Evolutionary conservation across 2,797 vertebrate species (phyloP).

Genomic region (Glyptemys insculpta): DNA sequence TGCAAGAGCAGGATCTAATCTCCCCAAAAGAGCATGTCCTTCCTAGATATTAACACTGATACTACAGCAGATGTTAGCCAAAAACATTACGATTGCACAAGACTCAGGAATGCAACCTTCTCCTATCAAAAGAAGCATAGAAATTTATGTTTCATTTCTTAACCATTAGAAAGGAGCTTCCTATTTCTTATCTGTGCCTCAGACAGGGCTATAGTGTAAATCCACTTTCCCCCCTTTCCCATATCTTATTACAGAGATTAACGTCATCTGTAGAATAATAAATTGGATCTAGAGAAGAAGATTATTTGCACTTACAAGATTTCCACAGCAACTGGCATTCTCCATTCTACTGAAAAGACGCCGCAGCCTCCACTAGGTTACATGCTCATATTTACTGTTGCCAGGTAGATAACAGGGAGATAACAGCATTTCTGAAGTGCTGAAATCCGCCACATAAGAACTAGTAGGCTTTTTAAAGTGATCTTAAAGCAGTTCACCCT

Average conservation of each 20-base stretch:
- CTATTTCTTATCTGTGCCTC: constrained; percentile 50
- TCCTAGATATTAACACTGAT: constrained; percentile 60
- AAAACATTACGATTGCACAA: constrained; percentile 66
- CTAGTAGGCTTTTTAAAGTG: neutral
- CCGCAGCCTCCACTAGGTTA: neutral
- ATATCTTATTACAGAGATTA: constrained; percentile 66
- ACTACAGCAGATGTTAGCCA: constrained; percentile 53
- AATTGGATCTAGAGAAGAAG: constrained; percentile 55
- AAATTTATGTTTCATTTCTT: constrained; percentile 62
- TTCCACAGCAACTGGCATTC: constrained; percentile 62
- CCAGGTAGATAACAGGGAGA: constrained; percentile 38
- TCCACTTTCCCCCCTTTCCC: constrained; percentile 57
- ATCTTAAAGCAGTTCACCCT: neutral
- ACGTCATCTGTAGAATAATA: constrained; percentile 38
- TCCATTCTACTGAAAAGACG: constrained; percentile 48
- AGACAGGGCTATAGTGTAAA: constrained; percentile 64
- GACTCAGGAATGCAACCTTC: constrained; percentile 59
- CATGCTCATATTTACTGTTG: constrained; percentile 25
- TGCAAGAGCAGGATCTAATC: constrained; percentile 59
- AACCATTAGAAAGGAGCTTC: constrained; percentile 41
- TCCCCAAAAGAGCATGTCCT: constrained; percentile 58
- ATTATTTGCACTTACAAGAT: constrained; percentile 62
- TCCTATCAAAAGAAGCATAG: constrained; percentile 51
- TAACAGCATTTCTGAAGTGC: constrained; percentile 53
- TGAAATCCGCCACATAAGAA: constrained; percentile 44